These are phyloP conservation scores for Sitobion miscanthi DNA, from an alignment of 1,140 invertebrate genomes.

Conservation along the genomic window DNA sequence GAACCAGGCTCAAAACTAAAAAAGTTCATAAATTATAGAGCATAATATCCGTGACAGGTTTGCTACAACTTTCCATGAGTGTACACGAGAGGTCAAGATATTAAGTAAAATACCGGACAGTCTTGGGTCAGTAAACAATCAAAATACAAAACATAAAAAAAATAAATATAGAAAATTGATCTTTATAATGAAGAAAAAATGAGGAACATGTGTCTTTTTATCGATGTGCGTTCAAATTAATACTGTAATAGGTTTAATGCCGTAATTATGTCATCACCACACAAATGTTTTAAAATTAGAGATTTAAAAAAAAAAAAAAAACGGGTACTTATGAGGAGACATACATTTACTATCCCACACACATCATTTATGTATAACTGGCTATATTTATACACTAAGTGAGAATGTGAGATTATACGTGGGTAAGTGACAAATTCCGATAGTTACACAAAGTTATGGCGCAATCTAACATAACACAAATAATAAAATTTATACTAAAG, in stretches of 20 bases:
- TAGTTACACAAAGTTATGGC: background rate
- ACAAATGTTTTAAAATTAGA: background rate
- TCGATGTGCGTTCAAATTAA: slow-evolving; percentile 31
- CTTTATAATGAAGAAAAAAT: slow-evolving; percentile 22
- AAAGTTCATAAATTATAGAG: background rate
- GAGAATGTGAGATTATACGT: background rate
- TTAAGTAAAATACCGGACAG: slow-evolving; percentile 46
- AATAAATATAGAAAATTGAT: slow-evolving; percentile 30
- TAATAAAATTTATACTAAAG: background rate
- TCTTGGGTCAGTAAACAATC: slow-evolving; percentile 28
- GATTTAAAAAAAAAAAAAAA: background rate
- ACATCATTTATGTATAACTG: background rate
- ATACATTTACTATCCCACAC: background rate
- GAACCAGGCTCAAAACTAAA: slow-evolving; percentile 4
- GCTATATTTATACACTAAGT: background rate
- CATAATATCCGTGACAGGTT: background rate
- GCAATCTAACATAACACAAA: background rate
- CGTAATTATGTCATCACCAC: background rate
- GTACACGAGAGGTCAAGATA: slow-evolving; percentile 42
- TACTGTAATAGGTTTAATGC: slow-evolving; percentile 35
- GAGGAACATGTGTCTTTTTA: slow-evolving; percentile 43
- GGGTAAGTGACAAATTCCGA: background rate
- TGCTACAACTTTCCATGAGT: background rate
- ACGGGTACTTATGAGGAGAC: background rate
- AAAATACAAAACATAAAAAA: slow-evolving; percentile 37